A percentile compares a stretch with the other conserved stretches of the same genome.
These are phyloP conservation scores for Eristalis tenax DNA, from an alignment of 2,888 invertebrate genomes.

Conservation along the genomic window DNA sequence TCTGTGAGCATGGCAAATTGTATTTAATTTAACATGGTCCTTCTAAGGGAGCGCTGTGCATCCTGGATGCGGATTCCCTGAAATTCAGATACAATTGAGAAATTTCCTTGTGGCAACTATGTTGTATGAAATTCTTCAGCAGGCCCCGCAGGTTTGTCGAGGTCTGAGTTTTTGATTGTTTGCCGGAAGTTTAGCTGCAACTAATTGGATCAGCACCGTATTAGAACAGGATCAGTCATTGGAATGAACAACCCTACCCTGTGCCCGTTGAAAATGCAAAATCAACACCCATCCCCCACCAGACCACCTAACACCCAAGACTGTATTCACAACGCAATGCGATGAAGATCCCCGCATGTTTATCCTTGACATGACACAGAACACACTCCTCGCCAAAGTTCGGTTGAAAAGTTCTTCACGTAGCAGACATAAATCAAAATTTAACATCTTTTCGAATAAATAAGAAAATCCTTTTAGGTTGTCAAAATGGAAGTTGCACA, in stretches of 20 bases:
- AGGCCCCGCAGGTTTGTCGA: background rate
- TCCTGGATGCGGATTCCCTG: conserved; percentile 1
- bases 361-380: conserved; percentile 48
- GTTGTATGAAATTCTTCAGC: background rate
- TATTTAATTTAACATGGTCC: background rate
- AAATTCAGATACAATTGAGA: background rate
- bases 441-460: conserved; percentile 66
- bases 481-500: conserved; percentile 67
- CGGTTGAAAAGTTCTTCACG: conserved; percentile 59
- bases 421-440: conserved; percentile 71
- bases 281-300: too few species aligned
- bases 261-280: too few species aligned
- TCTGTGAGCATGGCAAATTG: conserved; percentile 17
- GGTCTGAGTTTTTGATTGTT: background rate
- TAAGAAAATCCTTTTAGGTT: conserved; percentile 72
- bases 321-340: conserved; percentile 6
- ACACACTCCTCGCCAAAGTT: background rate
- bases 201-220: too few species aligned
- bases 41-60: background rate
- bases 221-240: too few species aligned
- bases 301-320: too few species aligned
- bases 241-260: too few species aligned
- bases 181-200: too few species aligned
- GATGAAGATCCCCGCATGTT: conserved; percentile 50
- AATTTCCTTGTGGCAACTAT: background rate